phyloP scores from a whole-genome alignment of 2,113 vertebrate species.

The Microcebus griseorufus region DNA sequence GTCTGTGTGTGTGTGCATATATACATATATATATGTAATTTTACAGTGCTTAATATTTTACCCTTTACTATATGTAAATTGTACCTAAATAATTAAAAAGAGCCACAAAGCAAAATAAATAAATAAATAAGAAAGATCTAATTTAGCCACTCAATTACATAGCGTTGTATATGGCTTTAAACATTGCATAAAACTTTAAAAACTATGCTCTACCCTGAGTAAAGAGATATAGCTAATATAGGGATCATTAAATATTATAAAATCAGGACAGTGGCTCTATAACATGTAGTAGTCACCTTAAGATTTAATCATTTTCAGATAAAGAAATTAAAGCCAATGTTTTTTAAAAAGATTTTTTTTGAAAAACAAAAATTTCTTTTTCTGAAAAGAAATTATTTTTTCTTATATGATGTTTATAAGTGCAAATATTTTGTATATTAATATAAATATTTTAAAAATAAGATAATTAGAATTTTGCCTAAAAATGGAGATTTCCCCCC shows the following conservation, averaged over 20 bases:
- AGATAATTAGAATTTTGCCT: background rate
- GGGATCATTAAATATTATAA: background rate
- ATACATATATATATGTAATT: background rate
- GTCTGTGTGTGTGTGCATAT: background rate
- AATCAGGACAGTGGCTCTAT: background rate
- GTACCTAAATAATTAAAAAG: background rate
- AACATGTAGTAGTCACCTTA: background rate
- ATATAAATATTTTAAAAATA: background rate
- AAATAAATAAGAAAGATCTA: background rate
- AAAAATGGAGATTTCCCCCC: background rate
- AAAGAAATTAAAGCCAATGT: background rate
- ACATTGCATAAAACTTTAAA: background rate
- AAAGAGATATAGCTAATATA: background rate
- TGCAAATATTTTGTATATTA: background rate
- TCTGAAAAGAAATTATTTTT: background rate
- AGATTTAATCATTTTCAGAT: conserved; percentile 32
- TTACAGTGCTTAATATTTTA: background rate
- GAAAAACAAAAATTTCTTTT: background rate
- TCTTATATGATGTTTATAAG: background rate
- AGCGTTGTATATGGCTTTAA: background rate
- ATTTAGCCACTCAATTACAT: background rate
- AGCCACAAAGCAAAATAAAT: background rate
- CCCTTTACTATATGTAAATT: background rate
- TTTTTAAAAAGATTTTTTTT: background rate
- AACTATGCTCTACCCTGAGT: background rate